Evolutionary conservation across 2,797 vertebrate genomes (phyloP).

Genomic region (Lateolabrax maculatus): DNA sequence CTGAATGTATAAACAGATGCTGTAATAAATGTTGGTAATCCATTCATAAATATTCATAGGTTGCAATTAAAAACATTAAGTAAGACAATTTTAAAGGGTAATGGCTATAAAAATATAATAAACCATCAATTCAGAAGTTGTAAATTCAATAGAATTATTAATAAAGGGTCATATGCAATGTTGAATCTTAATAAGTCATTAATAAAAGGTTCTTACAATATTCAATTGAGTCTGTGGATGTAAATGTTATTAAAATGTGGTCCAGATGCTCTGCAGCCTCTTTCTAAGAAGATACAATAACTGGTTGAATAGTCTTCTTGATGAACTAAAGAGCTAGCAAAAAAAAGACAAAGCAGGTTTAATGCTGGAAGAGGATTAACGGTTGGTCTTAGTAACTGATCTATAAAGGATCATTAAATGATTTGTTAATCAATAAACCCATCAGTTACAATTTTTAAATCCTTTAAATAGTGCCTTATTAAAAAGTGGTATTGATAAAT

Average conservation of each 20-base stretch:
- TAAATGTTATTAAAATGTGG: background rate
- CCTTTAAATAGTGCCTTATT: background rate
- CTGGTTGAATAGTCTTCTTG: background rate
- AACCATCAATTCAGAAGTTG: background rate
- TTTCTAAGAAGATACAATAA: background rate
- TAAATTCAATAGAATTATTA: slow-evolving; percentile 18
- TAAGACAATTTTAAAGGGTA: slow-evolving; percentile 1
- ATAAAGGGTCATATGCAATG: slow-evolving; percentile 2
- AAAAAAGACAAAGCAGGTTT: background rate
- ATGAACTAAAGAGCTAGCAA: background rate
- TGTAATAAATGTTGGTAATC: slow-evolving; percentile 5
- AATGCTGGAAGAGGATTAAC: background rate
- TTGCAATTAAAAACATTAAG: background rate
- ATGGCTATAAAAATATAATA: background rate
- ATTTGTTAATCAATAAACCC: too few species aligned
- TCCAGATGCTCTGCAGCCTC: background rate
- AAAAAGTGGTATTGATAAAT: background rate
- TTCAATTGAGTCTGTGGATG: background rate
- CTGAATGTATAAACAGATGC: slow-evolving; percentile 19
- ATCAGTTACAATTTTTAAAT: background rate
- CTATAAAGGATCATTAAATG: background rate
- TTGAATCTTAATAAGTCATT: background rate
- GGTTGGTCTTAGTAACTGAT: background rate
- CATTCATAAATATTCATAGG: slow-evolving; percentile 11
- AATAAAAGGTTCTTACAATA: background rate